These are phyloP conservation scores for Anser brachyrhynchus DNA, from an alignment of 2,113 vertebrate species.

Conservation along the genomic window DNA sequence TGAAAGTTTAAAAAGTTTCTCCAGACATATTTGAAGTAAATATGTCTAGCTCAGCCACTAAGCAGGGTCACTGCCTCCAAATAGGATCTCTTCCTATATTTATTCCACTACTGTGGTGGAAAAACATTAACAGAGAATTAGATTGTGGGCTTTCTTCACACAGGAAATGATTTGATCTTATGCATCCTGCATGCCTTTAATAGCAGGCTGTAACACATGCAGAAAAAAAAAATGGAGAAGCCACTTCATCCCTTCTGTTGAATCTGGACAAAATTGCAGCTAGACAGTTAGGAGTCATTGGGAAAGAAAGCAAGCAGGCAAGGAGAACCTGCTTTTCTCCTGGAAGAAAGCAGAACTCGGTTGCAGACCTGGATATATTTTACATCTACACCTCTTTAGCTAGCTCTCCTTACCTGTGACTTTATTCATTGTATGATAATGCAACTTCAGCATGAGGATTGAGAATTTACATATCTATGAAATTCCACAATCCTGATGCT, in stretches of 20 bases:
- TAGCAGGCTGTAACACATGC: background rate
- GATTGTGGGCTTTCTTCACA: fast-evolving
- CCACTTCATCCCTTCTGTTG: background rate
- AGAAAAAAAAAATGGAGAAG: background rate
- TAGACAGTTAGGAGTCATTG: background rate
- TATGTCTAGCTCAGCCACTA: background rate
- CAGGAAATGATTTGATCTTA: background rate
- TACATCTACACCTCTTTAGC: background rate
- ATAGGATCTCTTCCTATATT: background rate
- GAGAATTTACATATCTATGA: background rate
- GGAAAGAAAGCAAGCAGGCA: background rate
- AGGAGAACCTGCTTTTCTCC: background rate
- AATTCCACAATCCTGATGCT: fast-evolving
- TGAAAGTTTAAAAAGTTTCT: background rate
- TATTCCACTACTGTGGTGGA: background rate
- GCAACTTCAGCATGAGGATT: background rate
- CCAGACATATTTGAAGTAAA: background rate
- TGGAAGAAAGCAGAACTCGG: background rate
- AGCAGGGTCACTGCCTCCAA: background rate
- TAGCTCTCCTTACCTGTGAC: background rate
- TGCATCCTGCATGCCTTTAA: background rate
- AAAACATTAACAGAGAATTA: background rate
- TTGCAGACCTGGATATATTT: background rate
- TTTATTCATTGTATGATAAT: background rate
- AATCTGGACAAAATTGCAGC: background rate